phyloP scores from a whole-genome alignment of 2,888 invertebrate species.

The Mycalesis mineus region DNA sequence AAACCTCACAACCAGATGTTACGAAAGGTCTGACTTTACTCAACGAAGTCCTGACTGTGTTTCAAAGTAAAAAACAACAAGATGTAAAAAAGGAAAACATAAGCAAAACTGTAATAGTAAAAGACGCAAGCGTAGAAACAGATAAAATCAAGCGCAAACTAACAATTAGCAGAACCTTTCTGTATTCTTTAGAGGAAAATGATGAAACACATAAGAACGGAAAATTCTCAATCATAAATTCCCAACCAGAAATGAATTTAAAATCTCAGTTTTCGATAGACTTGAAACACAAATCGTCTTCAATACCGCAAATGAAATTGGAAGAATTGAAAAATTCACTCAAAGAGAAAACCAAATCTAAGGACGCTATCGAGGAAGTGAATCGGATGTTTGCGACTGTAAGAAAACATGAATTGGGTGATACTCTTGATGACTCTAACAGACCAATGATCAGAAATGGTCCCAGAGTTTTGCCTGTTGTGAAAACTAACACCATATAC shows the following conservation, averaged over 20 bases:
- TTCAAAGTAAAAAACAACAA: constrained; percentile 54
- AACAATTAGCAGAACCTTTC: constrained; percentile 44
- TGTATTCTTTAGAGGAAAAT: constrained; percentile 47
- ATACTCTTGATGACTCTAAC: constrained; percentile 40
- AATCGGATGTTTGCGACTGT: constrained; percentile 68
- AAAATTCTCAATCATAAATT: constrained; percentile 47
- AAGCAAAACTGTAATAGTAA: constrained; percentile 40
- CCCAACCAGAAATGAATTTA: constrained; percentile 40
- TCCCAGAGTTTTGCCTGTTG: constrained; percentile 63
- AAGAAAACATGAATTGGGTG: constrained; percentile 32
- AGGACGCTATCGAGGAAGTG: constrained; percentile 63
- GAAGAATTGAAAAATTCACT: constrained; percentile 58
- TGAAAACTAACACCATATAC: constrained; percentile 40
- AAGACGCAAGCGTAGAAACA: constrained; percentile 53
- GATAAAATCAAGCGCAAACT: constrained; percentile 36
- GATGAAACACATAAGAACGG: constrained; percentile 33
- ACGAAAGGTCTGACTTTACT: constrained; percentile 50
- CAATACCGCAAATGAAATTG: constrained; percentile 68
- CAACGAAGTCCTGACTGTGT: constrained; percentile 62
- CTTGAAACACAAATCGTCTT: constrained; percentile 61
- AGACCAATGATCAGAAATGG: constrained; percentile 55
- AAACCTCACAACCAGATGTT: constrained; percentile 49
- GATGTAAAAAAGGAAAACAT: constrained; percentile 26
- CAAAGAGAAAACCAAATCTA: constrained; percentile 55
- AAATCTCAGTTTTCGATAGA: constrained; percentile 38